phyloP scores from a whole-genome alignment of 1,140 invertebrate genomes.

The Orchestia grillus region DNA sequence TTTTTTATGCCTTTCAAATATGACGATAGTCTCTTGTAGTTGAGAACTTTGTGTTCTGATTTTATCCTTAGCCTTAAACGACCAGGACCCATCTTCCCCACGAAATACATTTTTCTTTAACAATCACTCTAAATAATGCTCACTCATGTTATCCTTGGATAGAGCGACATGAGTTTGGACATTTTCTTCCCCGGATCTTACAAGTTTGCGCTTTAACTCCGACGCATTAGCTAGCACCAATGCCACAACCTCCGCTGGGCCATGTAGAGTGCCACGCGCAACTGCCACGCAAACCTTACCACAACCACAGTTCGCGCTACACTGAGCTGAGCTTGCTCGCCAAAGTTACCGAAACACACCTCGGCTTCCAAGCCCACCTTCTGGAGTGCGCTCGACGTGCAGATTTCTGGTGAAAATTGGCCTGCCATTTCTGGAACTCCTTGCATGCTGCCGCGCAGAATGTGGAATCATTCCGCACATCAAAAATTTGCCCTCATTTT shows the following conservation, averaged over 20 bases:
- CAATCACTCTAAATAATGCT: too few species aligned
- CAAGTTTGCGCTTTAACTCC: neutral
- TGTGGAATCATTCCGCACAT: neutral
- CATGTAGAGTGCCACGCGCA: neutral
- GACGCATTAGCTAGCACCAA: neutral
- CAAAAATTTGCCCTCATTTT: neutral
- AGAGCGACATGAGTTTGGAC: neutral
- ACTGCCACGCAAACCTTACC: neutral
- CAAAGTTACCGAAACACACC: too few species aligned
- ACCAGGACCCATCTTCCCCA: too few species aligned
- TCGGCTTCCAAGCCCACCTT: neutral
- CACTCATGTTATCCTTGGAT: too few species aligned
- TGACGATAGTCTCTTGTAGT: neutral
- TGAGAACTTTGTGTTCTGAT: too few species aligned
- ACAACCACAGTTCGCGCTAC: neutral
- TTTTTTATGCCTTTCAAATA: neutral
- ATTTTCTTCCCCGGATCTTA: neutral
- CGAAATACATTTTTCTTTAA: too few species aligned
- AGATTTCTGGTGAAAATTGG: neutral
- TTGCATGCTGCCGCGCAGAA: neutral
- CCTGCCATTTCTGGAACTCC: neutral
- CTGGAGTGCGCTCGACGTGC: neutral
- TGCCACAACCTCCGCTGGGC: neutral
- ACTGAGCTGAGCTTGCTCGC: neutral
- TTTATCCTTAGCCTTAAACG: too few species aligned